These are phyloP conservation scores for Oryzias curvinotus DNA, from an alignment of 2,113 vertebrate genomes.

Conservation along the genomic window DNA sequence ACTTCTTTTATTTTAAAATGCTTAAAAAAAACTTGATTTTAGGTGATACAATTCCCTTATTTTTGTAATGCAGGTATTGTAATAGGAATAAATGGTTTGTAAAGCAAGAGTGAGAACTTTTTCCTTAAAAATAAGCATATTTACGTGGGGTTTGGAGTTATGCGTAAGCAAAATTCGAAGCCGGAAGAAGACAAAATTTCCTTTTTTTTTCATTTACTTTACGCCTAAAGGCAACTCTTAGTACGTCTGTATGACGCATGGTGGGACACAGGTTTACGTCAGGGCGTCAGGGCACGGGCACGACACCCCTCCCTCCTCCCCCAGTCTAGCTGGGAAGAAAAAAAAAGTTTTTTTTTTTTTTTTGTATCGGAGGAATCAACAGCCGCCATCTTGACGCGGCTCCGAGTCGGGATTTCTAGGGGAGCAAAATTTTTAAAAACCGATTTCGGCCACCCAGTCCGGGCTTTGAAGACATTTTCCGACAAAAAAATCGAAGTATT, in stretches of 20 bases:
- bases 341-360: slow-evolving; percentile 90
- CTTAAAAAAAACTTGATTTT: no score
- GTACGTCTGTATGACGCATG: slow-evolving; percentile 74
- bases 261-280: slow-evolving; percentile 74
- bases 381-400: slow-evolving; percentile 96
- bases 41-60: no score
- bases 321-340: slow-evolving; percentile 88
- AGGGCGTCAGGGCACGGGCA: slow-evolving; percentile 76
- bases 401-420: slow-evolving; percentile 86
- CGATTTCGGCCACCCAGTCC: slow-evolving; percentile 68
- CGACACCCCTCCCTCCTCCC: slow-evolving; percentile 81
- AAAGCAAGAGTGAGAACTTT: no score
- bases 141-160: background rate
- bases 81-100: no score
- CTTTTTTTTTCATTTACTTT: slow-evolving; percentile 44
- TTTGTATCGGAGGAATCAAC: slow-evolving; percentile 95
- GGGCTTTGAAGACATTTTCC: slow-evolving; percentile 73
- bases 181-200: background rate
- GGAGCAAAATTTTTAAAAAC: slow-evolving; percentile 77
- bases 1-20: no score
- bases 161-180: slow-evolving; percentile 13
- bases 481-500: slow-evolving; percentile 51
- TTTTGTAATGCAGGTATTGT: no score
- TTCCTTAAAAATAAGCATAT: background rate
- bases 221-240: slow-evolving; percentile 48